Base-by-base conservation (phyloP, 23 tunicate genomes). In the Diplosoma virens region DNA sequence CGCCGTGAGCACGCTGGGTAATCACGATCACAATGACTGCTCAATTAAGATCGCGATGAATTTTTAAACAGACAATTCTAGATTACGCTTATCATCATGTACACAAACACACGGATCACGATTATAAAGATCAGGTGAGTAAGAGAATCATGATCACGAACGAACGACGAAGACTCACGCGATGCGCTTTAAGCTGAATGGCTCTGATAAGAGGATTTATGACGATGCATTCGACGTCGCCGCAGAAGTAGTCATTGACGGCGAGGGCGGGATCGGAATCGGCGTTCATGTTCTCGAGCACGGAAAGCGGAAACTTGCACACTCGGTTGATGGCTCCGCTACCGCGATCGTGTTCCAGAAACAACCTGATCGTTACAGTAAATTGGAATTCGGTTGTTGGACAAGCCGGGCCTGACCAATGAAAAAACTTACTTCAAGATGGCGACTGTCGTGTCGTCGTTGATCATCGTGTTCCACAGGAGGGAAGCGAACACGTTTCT, bases 271-370 rank as follows among this genome's bases (percentile, higher is more conserved):
- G 82, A 18, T 84, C 89, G 65, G 29, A 24, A 47, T 64, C 45
- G 20, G 72, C 41, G 27, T 25, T 0, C 23, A 46, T 30, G 23
- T 75, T 58, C 36, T 84, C 89, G 11, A 67, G 28, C 16, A 28
- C 27, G n/a, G 71, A 21, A 17, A 53, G 22, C n/a, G 97, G 97
- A 37, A 90, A 90, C 41, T 73, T 84, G 78, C 97, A 90, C 0
- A 82, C 78, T 31, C 82, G 89, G 79, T 90, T 90, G 86, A 90
- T 90, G 6, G 89, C 97, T 17, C 97, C 89, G 30, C 90, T 90
- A 54, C 70, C 61, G 1, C 82, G 82, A 37, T 90, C 97, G 33
- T 90, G 86, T 71, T 90, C 97, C 78, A 90, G 70, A 52, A 90
- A 90, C 37, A 90, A 30, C 35, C 97, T 90, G 71, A 71, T n/a